These are phyloP conservation scores for Herpetotheres cachinnans DNA, from an alignment of 2,113 vertebrate genomes.

Conservation along the genomic window DNA sequence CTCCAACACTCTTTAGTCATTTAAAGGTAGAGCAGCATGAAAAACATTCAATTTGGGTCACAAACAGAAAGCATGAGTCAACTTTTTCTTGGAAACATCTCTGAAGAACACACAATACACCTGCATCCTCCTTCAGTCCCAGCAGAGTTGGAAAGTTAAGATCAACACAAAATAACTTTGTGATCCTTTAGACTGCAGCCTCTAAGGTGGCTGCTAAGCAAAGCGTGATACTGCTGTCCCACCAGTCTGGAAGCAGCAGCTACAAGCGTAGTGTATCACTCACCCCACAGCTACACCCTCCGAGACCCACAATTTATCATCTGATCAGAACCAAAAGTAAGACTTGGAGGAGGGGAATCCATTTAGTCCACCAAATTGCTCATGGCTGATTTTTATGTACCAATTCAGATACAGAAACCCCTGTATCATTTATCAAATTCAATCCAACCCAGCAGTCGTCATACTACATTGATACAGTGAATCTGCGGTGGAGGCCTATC, in stretches of 20 bases:
- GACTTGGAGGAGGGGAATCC: not conserved
- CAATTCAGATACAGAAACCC: not conserved
- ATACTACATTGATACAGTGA: too few relatives aligned
- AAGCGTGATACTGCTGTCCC: accelerated
- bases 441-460: not conserved
- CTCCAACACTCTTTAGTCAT: not conserved
- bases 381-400: not conserved
- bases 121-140: not conserved
- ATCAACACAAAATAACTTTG: not conserved
- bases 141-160: not conserved
- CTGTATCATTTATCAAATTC: not conserved
- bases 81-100: not conserved
- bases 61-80: not conserved
- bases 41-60: not conserved
- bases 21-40: not conserved
- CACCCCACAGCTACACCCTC: accelerated
- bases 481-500: not conserved
- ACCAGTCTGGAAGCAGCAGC: accelerated
- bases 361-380: not conserved
- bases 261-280: too few relatives aligned
- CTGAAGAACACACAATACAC: not conserved
- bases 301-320: not conserved
- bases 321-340: not conserved
- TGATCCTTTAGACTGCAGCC: not conserved
- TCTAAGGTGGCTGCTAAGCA: not conserved